These are phyloP conservation scores for Pimpla rufipes DNA, from an alignment of 2,888 invertebrate genomes.

Conservation along the genomic window DNA sequence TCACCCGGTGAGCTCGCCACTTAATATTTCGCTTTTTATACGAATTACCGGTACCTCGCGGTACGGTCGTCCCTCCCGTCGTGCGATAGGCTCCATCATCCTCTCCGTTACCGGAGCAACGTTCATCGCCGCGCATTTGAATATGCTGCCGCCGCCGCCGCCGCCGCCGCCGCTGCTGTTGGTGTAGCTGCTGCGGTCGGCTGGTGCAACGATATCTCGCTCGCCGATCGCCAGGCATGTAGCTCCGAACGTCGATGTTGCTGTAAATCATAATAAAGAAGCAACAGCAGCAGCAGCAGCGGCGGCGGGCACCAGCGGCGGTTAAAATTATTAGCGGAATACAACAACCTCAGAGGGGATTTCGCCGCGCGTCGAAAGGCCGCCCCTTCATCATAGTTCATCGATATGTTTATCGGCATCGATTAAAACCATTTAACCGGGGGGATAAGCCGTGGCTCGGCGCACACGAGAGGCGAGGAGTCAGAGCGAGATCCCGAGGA, in stretches of 20 bases:
- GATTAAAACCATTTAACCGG: slow-evolving; percentile 69
- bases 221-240: slow-evolving; percentile 82
- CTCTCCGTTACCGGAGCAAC: slow-evolving; percentile 69
- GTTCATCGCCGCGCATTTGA: slow-evolving; percentile 81
- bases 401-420: slow-evolving; percentile 77
- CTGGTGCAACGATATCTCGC: slow-evolving; percentile 78
- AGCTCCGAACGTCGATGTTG: slow-evolving; percentile 78
- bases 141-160: slow-evolving; percentile 75
- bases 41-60: slow-evolving; percentile 56
- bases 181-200: slow-evolving; percentile 21
- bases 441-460: slow-evolving; percentile 20
- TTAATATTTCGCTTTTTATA: slow-evolving; percentile 42
- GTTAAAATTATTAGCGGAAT: slow-evolving; percentile 80
- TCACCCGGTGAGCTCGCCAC: slow-evolving; percentile 23
- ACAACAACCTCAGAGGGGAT: slow-evolving; percentile 63
- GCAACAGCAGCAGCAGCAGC: slow-evolving; percentile 68
- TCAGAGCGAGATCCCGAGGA: slow-evolving; percentile 14
- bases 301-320: slow-evolving; percentile 47
- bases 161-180: slow-evolving; percentile 1
- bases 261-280: slow-evolving; percentile 82
- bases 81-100: slow-evolving; percentile 39
- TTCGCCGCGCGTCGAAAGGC: slow-evolving; percentile 61
- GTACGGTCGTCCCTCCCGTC: slow-evolving; percentile 40
- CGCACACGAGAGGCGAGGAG: not conserved
- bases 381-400: slow-evolving; percentile 76